Conservation (phyloP, 2,113 vertebrate genomes). For the Urocynchramus pylzowi region DNA sequence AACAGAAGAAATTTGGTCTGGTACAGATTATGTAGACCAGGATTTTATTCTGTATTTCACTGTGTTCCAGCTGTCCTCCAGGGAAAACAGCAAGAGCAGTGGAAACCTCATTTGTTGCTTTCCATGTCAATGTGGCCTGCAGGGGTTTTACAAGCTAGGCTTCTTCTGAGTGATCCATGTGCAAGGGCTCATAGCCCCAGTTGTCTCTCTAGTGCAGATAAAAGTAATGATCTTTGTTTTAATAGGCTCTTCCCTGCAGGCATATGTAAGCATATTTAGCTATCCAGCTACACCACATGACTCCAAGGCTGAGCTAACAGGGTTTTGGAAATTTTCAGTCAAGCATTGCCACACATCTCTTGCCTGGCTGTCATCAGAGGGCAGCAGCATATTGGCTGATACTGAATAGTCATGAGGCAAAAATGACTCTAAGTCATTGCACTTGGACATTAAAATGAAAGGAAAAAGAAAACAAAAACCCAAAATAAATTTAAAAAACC, state of each 20-base stretch:
- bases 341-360: background rate
- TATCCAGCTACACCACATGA: background rate
- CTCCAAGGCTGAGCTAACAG: background rate
- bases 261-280: background rate
- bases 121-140: background rate
- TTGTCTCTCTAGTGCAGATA: background rate
- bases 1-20: background rate
- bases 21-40: background rate
- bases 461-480: no score
- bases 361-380: background rate
- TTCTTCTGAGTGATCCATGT: background rate
- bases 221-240: background rate
- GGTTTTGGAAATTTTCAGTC: background rate
- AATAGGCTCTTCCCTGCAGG: background rate
- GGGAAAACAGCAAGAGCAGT: background rate
- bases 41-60: background rate
- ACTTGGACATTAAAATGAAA: background rate
- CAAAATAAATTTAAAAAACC: background rate
- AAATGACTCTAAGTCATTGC: background rate
- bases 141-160: background rate
- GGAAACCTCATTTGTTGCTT: background rate
- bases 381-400: background rate
- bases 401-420: background rate
- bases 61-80: background rate
- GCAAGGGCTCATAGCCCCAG: background rate